A percentile compares a stretch with the other conserved stretches of the same genome.
phyloP scores from a whole-genome alignment of 2,888 invertebrate genomes.

The Amblyjoppa proteus region DNA sequence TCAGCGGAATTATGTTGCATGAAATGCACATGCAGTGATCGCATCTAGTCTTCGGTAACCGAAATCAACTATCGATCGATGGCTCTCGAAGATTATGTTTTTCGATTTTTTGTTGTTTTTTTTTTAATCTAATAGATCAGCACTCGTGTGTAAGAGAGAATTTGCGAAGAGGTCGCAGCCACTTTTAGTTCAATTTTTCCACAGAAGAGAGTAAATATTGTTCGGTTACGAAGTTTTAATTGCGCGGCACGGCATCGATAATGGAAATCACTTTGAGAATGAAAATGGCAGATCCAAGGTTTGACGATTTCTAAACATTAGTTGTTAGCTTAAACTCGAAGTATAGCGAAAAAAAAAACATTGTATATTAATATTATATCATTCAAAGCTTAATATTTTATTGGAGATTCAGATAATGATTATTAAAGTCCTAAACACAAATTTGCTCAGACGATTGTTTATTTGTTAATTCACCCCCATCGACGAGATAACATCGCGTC shows the following conservation, averaged over 20 bases:
- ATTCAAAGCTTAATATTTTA: slow-evolving; percentile 72
- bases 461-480: not conserved
- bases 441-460: slow-evolving; percentile 61
- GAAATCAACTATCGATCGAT: slow-evolving; percentile 15
- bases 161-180: not conserved
- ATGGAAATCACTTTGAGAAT: slow-evolving; percentile 39
- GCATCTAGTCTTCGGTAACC: slow-evolving; percentile 26
- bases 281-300: slow-evolving; percentile 26
- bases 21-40: slow-evolving; percentile 47
- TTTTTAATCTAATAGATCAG: slow-evolving; percentile 10
- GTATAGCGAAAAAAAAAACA: slow-evolving; percentile 58
- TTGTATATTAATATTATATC: slow-evolving; percentile 71
- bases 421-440: slow-evolving; percentile 69
- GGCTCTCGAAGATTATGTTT: slow-evolving; percentile 14
- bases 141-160: not conserved
- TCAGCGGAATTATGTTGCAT: slow-evolving; percentile 38
- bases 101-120: not conserved
- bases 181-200: not conserved
- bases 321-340: slow-evolving; percentile 55
- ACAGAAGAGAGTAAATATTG: slow-evolving; percentile 7
- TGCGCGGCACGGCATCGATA: not conserved
- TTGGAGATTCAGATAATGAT: slow-evolving; percentile 68
- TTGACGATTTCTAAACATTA: slow-evolving; percentile 60
- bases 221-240: slow-evolving; percentile 22
- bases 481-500: not conserved